Evolutionary conservation across 1,140 invertebrate genomes (phyloP), one percentile per base, ranked within the genome.

Genomic region (Diorhabda carinulata): DNA sequence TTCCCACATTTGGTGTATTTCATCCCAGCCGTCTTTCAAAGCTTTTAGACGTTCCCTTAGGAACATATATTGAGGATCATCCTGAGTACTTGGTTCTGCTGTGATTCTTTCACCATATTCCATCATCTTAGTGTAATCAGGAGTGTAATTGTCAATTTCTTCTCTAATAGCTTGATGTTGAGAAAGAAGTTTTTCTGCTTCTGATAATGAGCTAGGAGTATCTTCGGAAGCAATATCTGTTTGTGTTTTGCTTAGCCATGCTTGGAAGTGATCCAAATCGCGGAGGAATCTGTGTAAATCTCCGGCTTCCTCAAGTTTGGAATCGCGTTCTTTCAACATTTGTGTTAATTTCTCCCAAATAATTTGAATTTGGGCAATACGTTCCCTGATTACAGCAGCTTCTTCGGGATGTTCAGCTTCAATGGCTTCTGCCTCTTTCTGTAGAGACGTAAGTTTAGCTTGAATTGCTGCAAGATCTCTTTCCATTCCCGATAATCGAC

Each of bases 51-150:
- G 88, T 83, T 98, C 96, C 64, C 95, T 87, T 74, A 99, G 83
- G 90, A 99, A 99, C 96, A 99, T 98, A 83, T 99, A 98, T 83
- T 99, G 97, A 65, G 97, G 96, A 84, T 99, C 98, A 72, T 94
- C 91, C 72, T 91, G 90, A 3, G 92, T 93, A 25, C 72, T 74
- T 10, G 73, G 76, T 70, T 85, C 95, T 67, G 91, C 92, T 62
- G 95, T 97, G 65, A 98, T 88, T 76, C 93, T 90, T 78, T 98
- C 96, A 62, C 98, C 98, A 81, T 98, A 99, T 76, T 98, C 96
- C 92, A 99, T 98, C 96, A 99, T 99, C 84, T 96, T 97, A 72
- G 91, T 91, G 81, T 98, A 98, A 81, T 99, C 98, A 74, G 98
- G 95, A 60, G 91, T 96, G 80, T 99, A 99, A 78, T 98, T 98